Evolutionary conservation across 2,113 vertebrate species (phyloP).

Genomic region (Brienomyrus brachyistius): DNA sequence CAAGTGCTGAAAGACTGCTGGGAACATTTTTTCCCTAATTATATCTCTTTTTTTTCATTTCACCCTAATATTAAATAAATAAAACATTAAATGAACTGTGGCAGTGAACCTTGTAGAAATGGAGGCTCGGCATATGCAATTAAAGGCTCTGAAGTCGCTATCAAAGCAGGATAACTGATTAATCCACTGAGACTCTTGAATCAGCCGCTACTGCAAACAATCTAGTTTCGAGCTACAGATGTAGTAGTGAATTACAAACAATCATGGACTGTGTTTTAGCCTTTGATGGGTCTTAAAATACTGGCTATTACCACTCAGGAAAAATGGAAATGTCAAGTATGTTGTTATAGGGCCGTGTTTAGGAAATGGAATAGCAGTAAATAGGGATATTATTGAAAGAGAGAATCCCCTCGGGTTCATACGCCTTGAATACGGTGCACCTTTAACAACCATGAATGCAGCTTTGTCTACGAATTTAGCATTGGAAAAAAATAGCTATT

Average conservation of each 20-base stretch:
- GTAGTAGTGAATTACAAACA: not conserved
- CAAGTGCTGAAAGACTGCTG: not conserved
- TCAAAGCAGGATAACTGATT: not conserved
- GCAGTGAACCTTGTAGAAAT: not conserved
- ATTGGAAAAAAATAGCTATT: not conserved
- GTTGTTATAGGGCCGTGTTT: not conserved
- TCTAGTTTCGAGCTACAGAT: not conserved
- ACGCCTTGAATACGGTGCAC: not conserved
- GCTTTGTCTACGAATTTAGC: constrained; percentile 10
- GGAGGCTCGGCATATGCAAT: not conserved
- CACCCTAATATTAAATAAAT: not conserved
- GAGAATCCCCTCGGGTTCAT: not conserved
- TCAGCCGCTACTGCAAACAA: not conserved
- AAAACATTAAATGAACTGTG: not conserved
- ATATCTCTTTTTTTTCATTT: not conserved
- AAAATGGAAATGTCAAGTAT: not conserved
- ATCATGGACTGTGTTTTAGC: not conserved
- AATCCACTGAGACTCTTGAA: not conserved
- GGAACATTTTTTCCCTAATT: not conserved
- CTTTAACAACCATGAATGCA: not conserved
- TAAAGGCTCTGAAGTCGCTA: not conserved
- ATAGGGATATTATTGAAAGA: not conserved
- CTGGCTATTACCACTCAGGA: not conserved
- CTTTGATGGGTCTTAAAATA: constrained; percentile 5
- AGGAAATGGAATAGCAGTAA: constrained; percentile 3